Evolutionary conservation across 2,888 invertebrate species (phyloP), one percentile per base, ranked within the genome.

Genomic region (Lobophora halterata): DNA sequence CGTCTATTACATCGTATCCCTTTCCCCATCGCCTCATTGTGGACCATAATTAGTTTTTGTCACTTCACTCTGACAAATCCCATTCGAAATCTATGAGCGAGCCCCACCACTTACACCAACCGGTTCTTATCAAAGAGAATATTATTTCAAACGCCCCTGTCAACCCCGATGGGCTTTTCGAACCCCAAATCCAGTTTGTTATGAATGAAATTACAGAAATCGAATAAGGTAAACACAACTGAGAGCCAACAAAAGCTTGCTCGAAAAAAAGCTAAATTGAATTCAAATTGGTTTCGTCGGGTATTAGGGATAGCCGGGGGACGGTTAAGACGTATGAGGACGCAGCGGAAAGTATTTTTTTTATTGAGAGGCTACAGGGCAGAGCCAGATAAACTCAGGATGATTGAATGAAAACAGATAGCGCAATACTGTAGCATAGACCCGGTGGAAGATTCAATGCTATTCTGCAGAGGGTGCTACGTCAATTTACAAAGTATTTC

Each of bases 161-260:
- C 81, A 80, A 78, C 79, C 80, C 82, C 80, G 77, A 80, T 80
- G 79, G 80, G 82, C 79, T 79, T 79, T 79, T 73, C 68, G 74
- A 78, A 79, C 82, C 86, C 83, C 74, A 86, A 87, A 87, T 86
- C 86, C 85, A 81, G 87, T 86, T 87, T 86, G 85, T 85, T 85
- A 85, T 87, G 86, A 87, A 87, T 87, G 86, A 87, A 87, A 86
- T 87, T 87, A 87, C 83, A 85, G 85, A 86, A 87, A 87, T 87
- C 87, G 86, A 87, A 86, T 87, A 87, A 87, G 79, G 85, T 86
- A 86, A 86, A 87, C 86, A 87, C 82, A 85, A 85, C 85, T 78
- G 80, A 78, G 81, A 79, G 79, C 77, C 82, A 85, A 87, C 87
- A 87, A 86, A 87, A 85, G 86, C 81, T 81, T 78, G 81, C 67